Evolutionary conservation across 2,797 vertebrate species (phyloP).

Genomic region (Malacoctenus gilli): DNA sequence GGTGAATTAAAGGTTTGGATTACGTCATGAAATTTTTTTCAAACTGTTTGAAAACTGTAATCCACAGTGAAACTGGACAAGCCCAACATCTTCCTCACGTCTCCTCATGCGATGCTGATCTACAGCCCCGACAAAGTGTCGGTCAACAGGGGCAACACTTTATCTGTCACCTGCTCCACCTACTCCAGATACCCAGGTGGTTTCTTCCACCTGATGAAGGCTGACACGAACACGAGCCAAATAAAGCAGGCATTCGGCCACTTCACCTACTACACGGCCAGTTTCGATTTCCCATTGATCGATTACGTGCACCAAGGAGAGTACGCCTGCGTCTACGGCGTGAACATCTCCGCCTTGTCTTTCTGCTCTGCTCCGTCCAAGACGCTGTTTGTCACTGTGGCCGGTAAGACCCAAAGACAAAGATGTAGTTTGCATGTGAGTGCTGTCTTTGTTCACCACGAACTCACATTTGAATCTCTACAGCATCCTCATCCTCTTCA

Average conservation of each 20-base stretch:
- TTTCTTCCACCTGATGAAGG: conserved; percentile 62
- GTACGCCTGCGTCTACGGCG: conserved; percentile 68
- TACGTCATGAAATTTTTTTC: too few species aligned
- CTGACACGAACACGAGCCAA: conserved; percentile 19
- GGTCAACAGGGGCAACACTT: conserved; percentile 60
- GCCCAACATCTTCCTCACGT: conserved; percentile 70
- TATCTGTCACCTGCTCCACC: conserved; percentile 73
- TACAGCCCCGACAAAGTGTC: conserved; percentile 64
- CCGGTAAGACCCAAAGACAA: conserved; percentile 44
- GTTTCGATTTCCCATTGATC: conserved; percentile 67
- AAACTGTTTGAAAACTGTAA: neutral
- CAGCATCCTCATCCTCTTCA: conserved; percentile 51
- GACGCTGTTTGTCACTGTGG: conserved; percentile 53
- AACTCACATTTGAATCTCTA: conserved; percentile 1
- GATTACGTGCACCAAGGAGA: conserved; percentile 61
- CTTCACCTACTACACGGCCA: conserved; percentile 58
- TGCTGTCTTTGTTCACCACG: conserved; percentile 1
- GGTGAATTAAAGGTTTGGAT: too few species aligned
- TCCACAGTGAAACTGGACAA: conserved; percentile 68
- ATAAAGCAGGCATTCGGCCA: conserved; percentile 49
- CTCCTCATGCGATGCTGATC: conserved; percentile 57
- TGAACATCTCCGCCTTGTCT: conserved; percentile 65
- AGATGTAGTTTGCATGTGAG: neutral
- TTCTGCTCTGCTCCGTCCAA: conserved; percentile 68
- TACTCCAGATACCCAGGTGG: conserved; percentile 64